Evolutionary conservation across 2,113 vertebrate species (phyloP), one percentile per base, ranked within the genome.

Genomic region (Oryzias woworae): DNA sequence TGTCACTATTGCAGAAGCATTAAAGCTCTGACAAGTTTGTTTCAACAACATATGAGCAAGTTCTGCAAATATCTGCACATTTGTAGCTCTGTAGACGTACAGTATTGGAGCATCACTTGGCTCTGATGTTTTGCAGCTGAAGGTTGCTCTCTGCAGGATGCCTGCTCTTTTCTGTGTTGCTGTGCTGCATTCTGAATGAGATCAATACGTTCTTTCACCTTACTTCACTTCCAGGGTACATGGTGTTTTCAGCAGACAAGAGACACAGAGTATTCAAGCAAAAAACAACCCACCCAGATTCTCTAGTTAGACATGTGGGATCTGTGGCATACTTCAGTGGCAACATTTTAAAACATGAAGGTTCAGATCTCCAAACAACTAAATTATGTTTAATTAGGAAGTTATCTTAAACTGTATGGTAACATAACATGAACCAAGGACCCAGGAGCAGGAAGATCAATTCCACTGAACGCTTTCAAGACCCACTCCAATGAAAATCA

Each of bases 201-300:
- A 86, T 89, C 83, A 89, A 87, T 88, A 80, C 26, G 26, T 76
- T 78, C 77, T 84, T 88, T 87, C 83, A 83, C 59, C 28, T 16
- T 67, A 79, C 83, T 89, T 87, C 75, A 87, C 47, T 16, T 46
- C 14, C 79, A 80, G 79, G 73, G 69, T 77, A 72, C 84, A 84
- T 44, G 69, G 66, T 86, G 83, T 87, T 88, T 87, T 69, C 57
- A 61, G 77, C 65, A 69, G 67, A 80, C 59, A 77, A 79, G 48
- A 4, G 71, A 80, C 79, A 78, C 77, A 82, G 77, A 67, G 73
- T 75, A 74, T 63, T 80, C 72, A 61, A 75, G 83, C 68, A 86
- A 75, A 20, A 88, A 82, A 82, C 75, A 85, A 79, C 65, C 69
- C 69, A 70, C 63, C 63, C 59, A 62, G 44, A 71, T 77, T 78